phyloP scores from a whole-genome alignment of 2,888 invertebrate genomes.

The Erynnis tages region DNA sequence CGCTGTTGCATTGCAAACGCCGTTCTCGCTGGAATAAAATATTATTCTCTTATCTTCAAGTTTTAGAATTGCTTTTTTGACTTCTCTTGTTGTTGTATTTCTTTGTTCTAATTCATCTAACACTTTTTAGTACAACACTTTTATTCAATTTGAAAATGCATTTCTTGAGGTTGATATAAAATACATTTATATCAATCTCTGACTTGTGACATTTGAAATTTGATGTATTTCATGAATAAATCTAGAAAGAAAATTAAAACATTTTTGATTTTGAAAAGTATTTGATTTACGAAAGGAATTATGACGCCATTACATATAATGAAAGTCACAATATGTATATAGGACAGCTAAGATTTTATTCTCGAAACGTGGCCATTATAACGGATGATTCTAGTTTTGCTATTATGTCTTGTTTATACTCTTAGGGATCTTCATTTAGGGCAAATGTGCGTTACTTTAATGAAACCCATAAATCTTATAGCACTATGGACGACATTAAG shows the following conservation, averaged over 20 bases:
- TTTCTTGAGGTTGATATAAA: too few relatives aligned
- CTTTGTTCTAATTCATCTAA: too few relatives aligned
- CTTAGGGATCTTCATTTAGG: constrained; percentile 13
- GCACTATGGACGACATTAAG: constrained; percentile 6
- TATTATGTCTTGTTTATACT: constrained; percentile 18
- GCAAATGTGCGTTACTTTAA: constrained; percentile 14
- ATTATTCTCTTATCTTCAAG: neutral
- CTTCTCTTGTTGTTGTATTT: too few relatives aligned
- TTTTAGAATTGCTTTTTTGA: neutral
- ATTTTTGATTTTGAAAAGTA: too few relatives aligned
- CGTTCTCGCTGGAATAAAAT: constrained; percentile 3
- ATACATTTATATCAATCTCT: too few relatives aligned
- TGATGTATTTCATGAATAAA: too few relatives aligned
- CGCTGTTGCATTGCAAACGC: constrained; percentile 5
- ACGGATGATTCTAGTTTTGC: neutral
- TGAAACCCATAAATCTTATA: constrained; percentile 20
- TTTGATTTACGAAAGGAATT: too few relatives aligned
- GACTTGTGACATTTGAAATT: too few relatives aligned
- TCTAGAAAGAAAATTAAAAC: too few relatives aligned
- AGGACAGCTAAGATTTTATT: constrained; percentile 12
- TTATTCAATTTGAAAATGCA: too few relatives aligned
- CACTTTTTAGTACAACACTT: too few relatives aligned
- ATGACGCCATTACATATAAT: too few relatives aligned
- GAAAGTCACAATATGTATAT: constrained; percentile 4
- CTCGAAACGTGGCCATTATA: constrained; percentile 7